Conservation (phyloP, 2,113 vertebrate species). For the Cryptotis parvus region DNA sequence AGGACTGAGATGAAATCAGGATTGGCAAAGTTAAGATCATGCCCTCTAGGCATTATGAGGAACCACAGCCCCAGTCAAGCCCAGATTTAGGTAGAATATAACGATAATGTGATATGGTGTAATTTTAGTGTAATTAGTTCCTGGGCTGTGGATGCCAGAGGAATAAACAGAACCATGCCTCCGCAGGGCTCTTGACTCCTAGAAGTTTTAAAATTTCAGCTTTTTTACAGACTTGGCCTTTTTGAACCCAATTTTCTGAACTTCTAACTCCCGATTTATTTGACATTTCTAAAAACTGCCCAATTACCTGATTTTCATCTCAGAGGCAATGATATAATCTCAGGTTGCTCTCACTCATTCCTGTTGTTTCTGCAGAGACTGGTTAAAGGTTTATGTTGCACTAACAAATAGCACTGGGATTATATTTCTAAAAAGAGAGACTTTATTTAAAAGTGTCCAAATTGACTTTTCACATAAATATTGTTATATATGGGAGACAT, state of each 20-base stretch:
- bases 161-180: not conserved
- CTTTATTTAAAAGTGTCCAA: conserved; percentile 52
- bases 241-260: not conserved
- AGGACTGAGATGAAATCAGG: not conserved
- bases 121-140: not conserved
- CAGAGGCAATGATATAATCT: conserved; percentile 26
- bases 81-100: not conserved
- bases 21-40: not conserved
- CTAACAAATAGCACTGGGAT: conserved; percentile 15
- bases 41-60: not conserved
- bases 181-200: not conserved
- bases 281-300: not conserved
- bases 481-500: conserved; percentile 34
- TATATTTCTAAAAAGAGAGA: conserved; percentile 39
- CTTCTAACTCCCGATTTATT: conserved; percentile 3
- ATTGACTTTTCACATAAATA: conserved; percentile 31
- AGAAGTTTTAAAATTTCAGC: not conserved
- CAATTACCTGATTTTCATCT: not conserved
- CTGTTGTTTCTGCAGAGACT: not conserved
- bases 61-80: not conserved
- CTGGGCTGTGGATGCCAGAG: not conserved
- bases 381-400: conserved; percentile 37
- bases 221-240: conserved; percentile 17
- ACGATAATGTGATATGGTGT: not conserved
- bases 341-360: not conserved